A percentile compares a stretch with the other conserved stretches of the same genome.
These are phyloP conservation scores for Myotis davidii DNA, from an alignment of 2,113 vertebrate species.

Conservation along the genomic window DNA sequence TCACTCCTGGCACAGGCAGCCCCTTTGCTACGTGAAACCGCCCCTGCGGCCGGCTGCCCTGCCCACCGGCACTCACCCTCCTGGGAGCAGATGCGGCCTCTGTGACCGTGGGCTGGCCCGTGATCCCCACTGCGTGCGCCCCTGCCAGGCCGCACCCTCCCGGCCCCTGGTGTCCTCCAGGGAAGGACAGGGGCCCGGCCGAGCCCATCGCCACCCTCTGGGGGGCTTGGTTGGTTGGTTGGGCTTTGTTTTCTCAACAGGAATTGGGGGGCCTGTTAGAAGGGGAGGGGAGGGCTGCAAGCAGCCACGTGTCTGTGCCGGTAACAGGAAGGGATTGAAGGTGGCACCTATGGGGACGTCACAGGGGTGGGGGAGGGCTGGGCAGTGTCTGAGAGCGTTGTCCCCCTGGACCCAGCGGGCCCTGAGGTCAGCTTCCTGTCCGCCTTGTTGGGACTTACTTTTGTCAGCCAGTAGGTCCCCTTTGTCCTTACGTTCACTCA, in stretches of 20 bases:
- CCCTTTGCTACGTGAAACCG: not conserved
- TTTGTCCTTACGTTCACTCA: not conserved
- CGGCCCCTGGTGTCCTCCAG: not conserved
- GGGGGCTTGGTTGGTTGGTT: not conserved
- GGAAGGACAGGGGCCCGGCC: not conserved
- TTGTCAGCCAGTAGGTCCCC: not conserved
- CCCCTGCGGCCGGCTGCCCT: accelerated
- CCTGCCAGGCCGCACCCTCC: accelerated
- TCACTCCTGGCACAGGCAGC: too few relatives aligned
- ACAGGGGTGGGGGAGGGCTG: too few relatives aligned
- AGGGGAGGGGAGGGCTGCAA: not conserved
- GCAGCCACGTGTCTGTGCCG: not conserved
- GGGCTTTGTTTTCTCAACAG: not conserved
- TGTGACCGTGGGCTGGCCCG: not conserved
- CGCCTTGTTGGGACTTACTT: not conserved
- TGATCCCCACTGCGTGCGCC: not conserved
- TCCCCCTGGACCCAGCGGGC: not conserved
- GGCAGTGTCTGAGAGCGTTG: not conserved
- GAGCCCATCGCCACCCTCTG: not conserved
- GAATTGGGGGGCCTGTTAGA: not conserved
- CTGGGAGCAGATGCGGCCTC: not conserved
- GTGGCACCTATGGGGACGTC: accelerated
- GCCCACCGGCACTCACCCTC: not conserved
- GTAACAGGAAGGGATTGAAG: not conserved
- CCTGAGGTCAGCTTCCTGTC: not conserved